Percentiles rank a stretch among this genome's conserved stretches.
Conservation (phyloP, 2,888 invertebrate genomes). For the Drosophila pseudotalamancana region DNA sequence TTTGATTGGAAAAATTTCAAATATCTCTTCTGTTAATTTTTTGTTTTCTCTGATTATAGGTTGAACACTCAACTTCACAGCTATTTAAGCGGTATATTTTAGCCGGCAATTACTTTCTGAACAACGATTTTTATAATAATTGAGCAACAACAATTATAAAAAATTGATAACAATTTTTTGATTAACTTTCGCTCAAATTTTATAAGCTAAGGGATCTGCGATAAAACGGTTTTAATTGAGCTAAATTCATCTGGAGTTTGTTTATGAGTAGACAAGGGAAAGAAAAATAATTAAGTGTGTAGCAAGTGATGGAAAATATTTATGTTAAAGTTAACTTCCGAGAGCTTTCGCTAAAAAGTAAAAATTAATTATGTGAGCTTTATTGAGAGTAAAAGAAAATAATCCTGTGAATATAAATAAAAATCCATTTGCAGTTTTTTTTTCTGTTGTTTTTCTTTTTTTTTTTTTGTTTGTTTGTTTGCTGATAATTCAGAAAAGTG, state of each 20-base stretch:
- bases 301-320: not conserved
- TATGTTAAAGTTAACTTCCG: not conserved
- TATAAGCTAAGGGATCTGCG: not conserved
- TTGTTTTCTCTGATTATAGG: too few species aligned
- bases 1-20: too few species aligned
- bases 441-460: too few species aligned
- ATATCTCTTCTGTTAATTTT: not conserved
- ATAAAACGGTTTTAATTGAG: not conserved
- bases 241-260: not conserved
- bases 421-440: not conserved
- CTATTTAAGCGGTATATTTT: not conserved
- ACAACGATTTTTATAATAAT: not conserved
- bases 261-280: not conserved
- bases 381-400: not conserved
- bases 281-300: not conserved
- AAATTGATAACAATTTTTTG: conserved; percentile 26
- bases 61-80: too few species aligned
- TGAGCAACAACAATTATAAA: not conserved
- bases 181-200: conserved; percentile 24
- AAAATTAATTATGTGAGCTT: not conserved
- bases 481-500: conserved; percentile 3
- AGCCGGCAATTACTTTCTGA: not conserved
- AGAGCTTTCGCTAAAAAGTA: not conserved
- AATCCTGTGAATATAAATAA: not conserved
- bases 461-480: not conserved